Conservation (phyloP, 2,888 invertebrate species). For the Clistopyga incitator region DNA sequence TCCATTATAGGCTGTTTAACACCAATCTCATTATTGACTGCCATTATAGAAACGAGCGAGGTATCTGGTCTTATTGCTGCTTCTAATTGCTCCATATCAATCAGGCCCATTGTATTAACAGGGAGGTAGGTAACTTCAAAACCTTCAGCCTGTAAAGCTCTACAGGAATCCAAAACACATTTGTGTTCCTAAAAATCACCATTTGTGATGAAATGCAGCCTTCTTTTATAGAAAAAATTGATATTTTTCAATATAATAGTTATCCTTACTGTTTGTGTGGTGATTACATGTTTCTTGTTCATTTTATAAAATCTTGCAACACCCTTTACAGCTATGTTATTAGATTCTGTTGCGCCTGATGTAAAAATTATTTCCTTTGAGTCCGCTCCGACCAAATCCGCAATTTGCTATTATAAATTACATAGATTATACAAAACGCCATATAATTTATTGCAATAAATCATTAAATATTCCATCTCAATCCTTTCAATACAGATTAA, state of each 20-base stretch:
- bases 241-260: background rate
- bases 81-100: constrained; percentile 93
- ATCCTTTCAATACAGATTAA: background rate
- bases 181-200: constrained; percentile 94
- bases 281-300: constrained; percentile 97
- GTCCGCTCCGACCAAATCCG: constrained; percentile 95
- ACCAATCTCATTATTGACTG: constrained; percentile 99
- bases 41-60: constrained; percentile 97
- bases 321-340: constrained; percentile 98
- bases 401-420: constrained; percentile 89
- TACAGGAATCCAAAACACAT: constrained; percentile 99
- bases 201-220: background rate
- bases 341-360: constrained; percentile 99
- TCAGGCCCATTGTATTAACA: constrained; percentile 93
- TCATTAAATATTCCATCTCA: background rate
- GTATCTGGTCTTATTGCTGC: constrained; percentile 95
- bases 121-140: constrained; percentile 98
- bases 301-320: constrained; percentile 97
- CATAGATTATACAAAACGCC: background rate
- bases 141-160: constrained; percentile 97
- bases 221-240: background rate
- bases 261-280: constrained; percentile 95
- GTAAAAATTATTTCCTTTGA: constrained; percentile 99
- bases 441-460: background rate
- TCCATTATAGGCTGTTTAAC: constrained; percentile 96